Evolutionary conservation across 2,797 vertebrate genomes (phyloP).

Genomic region (Atherinosoma microstoma): DNA sequence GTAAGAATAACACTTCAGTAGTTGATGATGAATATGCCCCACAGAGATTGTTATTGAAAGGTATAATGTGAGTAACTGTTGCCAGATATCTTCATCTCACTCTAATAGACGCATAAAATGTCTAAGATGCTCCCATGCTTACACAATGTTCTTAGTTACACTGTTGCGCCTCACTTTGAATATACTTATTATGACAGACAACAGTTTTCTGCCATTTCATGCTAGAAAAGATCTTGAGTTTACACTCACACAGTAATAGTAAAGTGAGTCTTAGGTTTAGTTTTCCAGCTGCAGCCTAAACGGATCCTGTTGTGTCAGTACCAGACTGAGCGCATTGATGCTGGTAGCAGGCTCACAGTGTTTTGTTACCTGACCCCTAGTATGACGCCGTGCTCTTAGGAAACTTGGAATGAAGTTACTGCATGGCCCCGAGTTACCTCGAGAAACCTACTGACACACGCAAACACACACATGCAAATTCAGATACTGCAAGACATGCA

Average conservation of each 20-base stretch:
- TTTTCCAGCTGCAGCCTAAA: constrained; percentile 59
- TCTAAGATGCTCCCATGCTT: constrained; percentile 29
- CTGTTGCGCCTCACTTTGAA: constrained; percentile 37
- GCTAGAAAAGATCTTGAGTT: constrained; percentile 21
- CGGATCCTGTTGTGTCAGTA: constrained; percentile 50
- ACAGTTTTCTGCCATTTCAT: constrained; percentile 13
- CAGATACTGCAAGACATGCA: not conserved
- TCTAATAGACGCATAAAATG: constrained; percentile 30
- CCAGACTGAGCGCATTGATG: constrained; percentile 39
- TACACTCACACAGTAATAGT: constrained; percentile 1
- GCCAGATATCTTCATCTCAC: constrained; percentile 22
- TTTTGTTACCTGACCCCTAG: constrained; percentile 72
- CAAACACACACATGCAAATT: not conserved
- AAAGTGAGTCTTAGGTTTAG: constrained; percentile 27
- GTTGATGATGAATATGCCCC: not conserved
- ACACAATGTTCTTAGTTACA: constrained; percentile 48
- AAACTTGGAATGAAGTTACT: constrained; percentile 59
- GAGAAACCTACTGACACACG: constrained; percentile 5
- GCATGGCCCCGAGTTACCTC: constrained; percentile 30
- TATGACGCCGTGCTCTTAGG: constrained; percentile 48
- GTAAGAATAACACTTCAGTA: not conserved
- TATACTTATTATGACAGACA: constrained; percentile 48
- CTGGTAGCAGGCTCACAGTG: constrained; percentile 36
- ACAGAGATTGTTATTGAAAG: not conserved
- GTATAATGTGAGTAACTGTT: constrained; percentile 22